Conservation (phyloP, 2,888 invertebrate species). For the Aspidiotus destructor region DNA sequence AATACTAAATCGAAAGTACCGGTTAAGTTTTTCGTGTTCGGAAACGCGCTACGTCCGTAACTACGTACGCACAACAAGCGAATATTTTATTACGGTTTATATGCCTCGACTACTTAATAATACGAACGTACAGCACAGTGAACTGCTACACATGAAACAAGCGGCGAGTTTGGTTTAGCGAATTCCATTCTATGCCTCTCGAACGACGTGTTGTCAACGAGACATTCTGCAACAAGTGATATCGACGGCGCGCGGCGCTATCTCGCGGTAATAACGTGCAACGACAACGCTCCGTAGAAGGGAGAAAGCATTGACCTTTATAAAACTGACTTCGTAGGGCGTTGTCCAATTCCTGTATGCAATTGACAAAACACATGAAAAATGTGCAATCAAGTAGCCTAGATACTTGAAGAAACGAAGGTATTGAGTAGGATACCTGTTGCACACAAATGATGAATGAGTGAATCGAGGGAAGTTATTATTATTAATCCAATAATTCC, state of each 20-base stretch:
- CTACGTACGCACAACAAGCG: background rate
- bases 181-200: slow-evolving; percentile 2
- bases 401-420: too few species aligned
- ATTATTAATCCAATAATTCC: too few species aligned
- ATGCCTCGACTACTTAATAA: background rate
- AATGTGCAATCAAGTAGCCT: slow-evolving; percentile 1
- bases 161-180: background rate
- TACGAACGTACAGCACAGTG: slow-evolving; percentile 5
- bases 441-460: too few species aligned
- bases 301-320: slow-evolving; percentile 24
- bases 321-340: slow-evolving; percentile 11
- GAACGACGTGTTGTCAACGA: background rate
- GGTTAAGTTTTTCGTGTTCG: slow-evolving; percentile 19
- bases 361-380: background rate
- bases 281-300: background rate
- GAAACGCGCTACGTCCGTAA: background rate
- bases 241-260: background rate
- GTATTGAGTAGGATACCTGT: too few species aligned
- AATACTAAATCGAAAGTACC: background rate
- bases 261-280: slow-evolving; percentile 16
- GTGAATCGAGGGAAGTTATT: too few species aligned
- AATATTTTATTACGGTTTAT: background rate
- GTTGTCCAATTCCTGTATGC: slow-evolving; percentile 13
- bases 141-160: background rate
- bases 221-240: slow-evolving; percentile 14